These are phyloP conservation scores for Phymatocera aterrima DNA, from an alignment of 2,888 invertebrate genomes.

Conservation along the genomic window DNA sequence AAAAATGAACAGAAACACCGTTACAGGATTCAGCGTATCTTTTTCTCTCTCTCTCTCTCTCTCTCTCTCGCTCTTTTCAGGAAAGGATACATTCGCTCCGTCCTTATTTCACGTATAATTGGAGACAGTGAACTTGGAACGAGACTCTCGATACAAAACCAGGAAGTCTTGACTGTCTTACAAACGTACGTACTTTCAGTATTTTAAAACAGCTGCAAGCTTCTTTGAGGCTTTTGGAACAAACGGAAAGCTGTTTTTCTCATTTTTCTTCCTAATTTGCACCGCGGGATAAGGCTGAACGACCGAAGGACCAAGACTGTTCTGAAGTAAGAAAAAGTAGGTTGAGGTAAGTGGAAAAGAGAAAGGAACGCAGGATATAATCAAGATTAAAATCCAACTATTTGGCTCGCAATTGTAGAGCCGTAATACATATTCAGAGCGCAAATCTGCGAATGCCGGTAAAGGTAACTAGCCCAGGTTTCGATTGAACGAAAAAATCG, in stretches of 20 bases:
- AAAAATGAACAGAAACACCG: not conserved
- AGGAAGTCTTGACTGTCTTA: not conserved
- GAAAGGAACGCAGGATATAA: too few species aligned
- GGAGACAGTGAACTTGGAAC: not conserved
- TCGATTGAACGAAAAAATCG: too few species aligned
- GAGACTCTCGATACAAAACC: not conserved
- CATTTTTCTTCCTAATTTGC: not conserved
- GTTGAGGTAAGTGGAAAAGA: not conserved
- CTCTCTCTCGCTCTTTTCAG: not conserved
- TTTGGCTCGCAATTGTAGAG: too few species aligned
- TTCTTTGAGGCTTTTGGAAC: not conserved
- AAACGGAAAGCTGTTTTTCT: not conserved
- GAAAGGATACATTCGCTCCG: too few species aligned
- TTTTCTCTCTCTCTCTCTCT: not conserved
- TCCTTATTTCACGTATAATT: too few species aligned
- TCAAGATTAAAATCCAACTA: too few species aligned
- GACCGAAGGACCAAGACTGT: constrained; percentile 10
- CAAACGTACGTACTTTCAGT: not conserved
- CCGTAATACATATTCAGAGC: too few species aligned
- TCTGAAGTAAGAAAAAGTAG: not conserved
- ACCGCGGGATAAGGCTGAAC: constrained; percentile 1
- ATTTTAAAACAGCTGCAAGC: constrained; percentile 16
- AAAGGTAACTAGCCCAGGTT: too few species aligned
- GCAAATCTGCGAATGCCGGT: too few species aligned
- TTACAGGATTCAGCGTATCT: not conserved